Evolutionary conservation across 2,888 invertebrate species (phyloP).

Genomic region (Drosophila flavopinicola): DNA sequence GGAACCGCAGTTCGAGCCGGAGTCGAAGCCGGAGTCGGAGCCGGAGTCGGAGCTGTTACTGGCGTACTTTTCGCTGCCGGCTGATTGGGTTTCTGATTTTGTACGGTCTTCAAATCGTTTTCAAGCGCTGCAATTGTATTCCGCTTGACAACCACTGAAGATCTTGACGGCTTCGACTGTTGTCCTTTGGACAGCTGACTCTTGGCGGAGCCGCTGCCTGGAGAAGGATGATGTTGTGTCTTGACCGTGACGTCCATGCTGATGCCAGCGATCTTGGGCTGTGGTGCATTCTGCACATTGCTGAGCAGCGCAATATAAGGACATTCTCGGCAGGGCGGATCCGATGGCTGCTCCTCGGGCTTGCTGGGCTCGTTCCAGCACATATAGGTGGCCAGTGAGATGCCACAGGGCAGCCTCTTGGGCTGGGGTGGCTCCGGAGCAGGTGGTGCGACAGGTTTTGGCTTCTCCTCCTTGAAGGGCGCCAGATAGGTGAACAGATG

Average conservation of each 20-base stretch:
- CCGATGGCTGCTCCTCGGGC: rapidly evolving
- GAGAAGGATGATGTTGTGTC: conserved; percentile 26
- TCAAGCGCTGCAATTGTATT: conserved; percentile 5
- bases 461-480: conserved; percentile 27
- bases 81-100: not conserved
- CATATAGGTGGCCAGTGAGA: conserved; percentile 40
- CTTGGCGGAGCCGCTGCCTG: not conserved
- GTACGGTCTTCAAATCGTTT: not conserved
- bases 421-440: not conserved
- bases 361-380: conserved; percentile 47
- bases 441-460: not conserved
- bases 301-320: conserved; percentile 25
- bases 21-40: not conserved
- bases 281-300: not conserved
- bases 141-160: conserved; percentile 1
- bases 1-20: not conserved
- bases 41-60: not conserved
- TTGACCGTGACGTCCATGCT: conserved; percentile 34
- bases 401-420: conserved; percentile 42
- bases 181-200: not conserved
- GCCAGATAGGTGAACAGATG: conserved; percentile 60
- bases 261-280: not conserved
- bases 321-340: not conserved
- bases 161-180: not conserved
- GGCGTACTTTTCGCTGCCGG: not conserved